Conservation (phyloP, 2,113 vertebrate genomes). For the Cottus gobio region DNA sequence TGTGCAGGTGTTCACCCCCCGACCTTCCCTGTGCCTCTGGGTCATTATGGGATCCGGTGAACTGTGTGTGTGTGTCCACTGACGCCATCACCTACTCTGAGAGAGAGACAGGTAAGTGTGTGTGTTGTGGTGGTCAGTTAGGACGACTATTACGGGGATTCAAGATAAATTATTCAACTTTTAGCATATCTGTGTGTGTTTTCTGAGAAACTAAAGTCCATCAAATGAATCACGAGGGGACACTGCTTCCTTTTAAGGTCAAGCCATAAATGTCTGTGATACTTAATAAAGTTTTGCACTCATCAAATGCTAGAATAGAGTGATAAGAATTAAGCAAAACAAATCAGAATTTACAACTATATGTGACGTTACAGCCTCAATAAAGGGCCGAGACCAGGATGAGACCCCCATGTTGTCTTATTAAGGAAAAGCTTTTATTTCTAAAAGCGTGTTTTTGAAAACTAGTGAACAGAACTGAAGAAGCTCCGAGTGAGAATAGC, state of each 20-base stretch:
- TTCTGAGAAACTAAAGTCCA: background rate
- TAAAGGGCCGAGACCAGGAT: too few relatives aligned
- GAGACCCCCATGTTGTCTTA: background rate
- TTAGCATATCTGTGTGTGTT: background rate
- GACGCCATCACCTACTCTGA: slow-evolving; percentile 66
- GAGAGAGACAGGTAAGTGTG: slow-evolving; percentile 67
- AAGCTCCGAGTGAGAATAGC: background rate
- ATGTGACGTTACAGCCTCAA: too few relatives aligned
- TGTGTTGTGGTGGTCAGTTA: background rate
- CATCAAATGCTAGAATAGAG: too few relatives aligned
- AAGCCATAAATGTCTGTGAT: too few relatives aligned
- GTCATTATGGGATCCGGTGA: slow-evolving; percentile 72
- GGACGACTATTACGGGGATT: background rate
- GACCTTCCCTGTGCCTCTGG: slow-evolving; percentile 69
- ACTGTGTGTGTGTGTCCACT: slow-evolving; percentile 72
- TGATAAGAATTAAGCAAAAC: too few relatives aligned
- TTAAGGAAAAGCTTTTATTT: background rate
- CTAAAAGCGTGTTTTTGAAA: background rate
- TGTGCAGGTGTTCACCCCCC: slow-evolving; percentile 75
- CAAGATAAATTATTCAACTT: background rate
- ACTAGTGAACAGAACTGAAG: background rate
- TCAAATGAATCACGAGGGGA: background rate
- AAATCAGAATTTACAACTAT: too few relatives aligned
- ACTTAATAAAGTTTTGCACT: too few relatives aligned
- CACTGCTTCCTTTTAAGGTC: too few relatives aligned